Percentiles rank a stretch among this genome's conserved stretches.
These are phyloP conservation scores for Brachionus calyciflorus DNA, from an alignment of 1,140 invertebrate genomes.

Conservation along the genomic window DNA sequence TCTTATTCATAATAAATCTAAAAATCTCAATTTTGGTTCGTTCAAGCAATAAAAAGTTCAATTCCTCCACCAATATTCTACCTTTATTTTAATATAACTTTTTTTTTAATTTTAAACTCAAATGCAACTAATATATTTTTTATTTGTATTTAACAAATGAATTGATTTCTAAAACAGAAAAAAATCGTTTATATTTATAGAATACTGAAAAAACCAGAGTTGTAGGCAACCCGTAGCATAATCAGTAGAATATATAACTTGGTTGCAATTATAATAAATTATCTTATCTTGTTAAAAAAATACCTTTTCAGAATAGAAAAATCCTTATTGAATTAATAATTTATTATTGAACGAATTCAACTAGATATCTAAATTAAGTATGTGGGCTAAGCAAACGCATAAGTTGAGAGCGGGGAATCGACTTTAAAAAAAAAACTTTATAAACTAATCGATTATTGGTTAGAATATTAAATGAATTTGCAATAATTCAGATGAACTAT, in stretches of 20 bases:
- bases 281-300: conserved; percentile 27
- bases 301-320: too few relatives aligned
- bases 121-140: conserved; percentile 23
- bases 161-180: background rate
- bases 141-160: conserved; percentile 20
- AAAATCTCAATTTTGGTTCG: conserved; percentile 18
- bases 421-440: background rate
- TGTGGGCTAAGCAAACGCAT: background rate
- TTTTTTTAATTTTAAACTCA: too few relatives aligned
- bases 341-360: background rate
- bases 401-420: background rate
- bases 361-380: background rate
- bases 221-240: background rate
- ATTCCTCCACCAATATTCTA: background rate
- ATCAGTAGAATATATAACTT: background rate
- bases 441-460: conserved; percentile 23
- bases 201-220: conserved; percentile 16
- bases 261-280: conserved; percentile 33
- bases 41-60: conserved; percentile 29
- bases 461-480: conserved; percentile 16
- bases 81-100: too few relatives aligned
- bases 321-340: background rate
- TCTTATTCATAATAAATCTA: conserved; percentile 29
- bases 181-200: conserved; percentile 19
- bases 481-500: conserved; percentile 40